Conservation (phyloP, 1,140 invertebrate genomes). For the Littorina saxatilis region DNA sequence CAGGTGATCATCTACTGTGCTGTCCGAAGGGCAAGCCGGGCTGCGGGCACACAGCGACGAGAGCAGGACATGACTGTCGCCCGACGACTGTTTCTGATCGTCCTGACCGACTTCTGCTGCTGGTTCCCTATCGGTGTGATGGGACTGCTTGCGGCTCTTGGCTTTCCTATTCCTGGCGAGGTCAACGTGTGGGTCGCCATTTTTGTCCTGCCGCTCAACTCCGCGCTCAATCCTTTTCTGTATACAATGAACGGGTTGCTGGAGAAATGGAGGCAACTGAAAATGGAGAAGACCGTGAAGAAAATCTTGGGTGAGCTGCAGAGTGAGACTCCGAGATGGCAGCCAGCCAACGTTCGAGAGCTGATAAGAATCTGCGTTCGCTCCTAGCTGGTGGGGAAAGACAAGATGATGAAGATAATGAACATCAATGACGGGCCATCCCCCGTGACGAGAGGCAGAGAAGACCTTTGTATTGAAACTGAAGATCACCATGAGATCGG, state of each 20-base stretch:
- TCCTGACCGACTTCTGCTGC: constrained; percentile 45
- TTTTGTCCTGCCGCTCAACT: constrained; percentile 55
- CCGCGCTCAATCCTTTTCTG: constrained; percentile 51
- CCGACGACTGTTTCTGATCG: constrained; percentile 41
- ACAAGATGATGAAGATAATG: neutral
- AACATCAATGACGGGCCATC: too few species aligned
- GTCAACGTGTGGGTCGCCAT: constrained; percentile 54
- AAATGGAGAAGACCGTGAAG: too few species aligned
- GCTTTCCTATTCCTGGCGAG: constrained; percentile 44
- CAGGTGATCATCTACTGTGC: constrained; percentile 48
- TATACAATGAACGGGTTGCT: too few species aligned
- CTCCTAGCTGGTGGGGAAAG: neutral
- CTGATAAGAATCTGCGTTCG: neutral
- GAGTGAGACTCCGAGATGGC: too few species aligned
- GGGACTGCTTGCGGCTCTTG: constrained; percentile 44
- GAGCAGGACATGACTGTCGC: constrained; percentile 42
- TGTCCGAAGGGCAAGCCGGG: constrained; percentile 18
- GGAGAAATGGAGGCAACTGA: too few species aligned
- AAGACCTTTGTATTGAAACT: too few species aligned
- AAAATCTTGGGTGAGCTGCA: too few species aligned
- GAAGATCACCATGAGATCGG: too few species aligned
- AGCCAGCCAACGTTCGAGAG: neutral
- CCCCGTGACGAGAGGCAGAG: neutral
- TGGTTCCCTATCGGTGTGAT: constrained; percentile 41
- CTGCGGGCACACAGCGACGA: neutral